A percentile compares a stretch with the other conserved stretches of the same genome.
Evolutionary conservation across 2,888 invertebrate genomes (phyloP).

Genomic region (Meteorus colon): DNA sequence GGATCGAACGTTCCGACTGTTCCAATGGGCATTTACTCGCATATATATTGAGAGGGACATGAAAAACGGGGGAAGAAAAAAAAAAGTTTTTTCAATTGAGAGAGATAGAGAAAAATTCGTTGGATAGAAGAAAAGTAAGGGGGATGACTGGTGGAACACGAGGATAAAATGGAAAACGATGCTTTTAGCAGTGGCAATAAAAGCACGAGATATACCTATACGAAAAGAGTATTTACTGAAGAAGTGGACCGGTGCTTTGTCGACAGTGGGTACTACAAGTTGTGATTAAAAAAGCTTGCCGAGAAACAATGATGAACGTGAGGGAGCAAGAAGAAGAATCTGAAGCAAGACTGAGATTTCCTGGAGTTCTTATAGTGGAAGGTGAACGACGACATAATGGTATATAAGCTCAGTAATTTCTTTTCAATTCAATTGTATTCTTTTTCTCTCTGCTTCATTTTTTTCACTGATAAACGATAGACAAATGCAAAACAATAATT

Average conservation of each 20-base stretch:
- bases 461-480: not conserved
- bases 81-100: not conserved
- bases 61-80: not conserved
- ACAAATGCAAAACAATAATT: not conserved
- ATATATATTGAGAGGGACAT: not conserved
- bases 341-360: constrained; percentile 9
- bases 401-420: constrained; percentile 1
- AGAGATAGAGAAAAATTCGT: not conserved
- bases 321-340: not conserved
- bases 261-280: constrained; percentile 17
- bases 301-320: constrained; percentile 20
- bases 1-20: not conserved
- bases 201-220: constrained; percentile 9
- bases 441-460: not conserved
- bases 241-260: constrained; percentile 2
- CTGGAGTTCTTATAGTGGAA: not conserved
- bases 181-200: constrained; percentile 25
- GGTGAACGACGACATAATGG: not conserved
- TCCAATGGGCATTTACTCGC: too few species aligned
- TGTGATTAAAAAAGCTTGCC: constrained; percentile 11
- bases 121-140: not conserved
- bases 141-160: not conserved
- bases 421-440: not conserved
- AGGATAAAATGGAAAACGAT: constrained; percentile 16
- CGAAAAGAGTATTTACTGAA: constrained; percentile 1